phyloP scores from a whole-genome alignment of 2,888 invertebrate genomes.

The Cantharis flavilabris region DNA sequence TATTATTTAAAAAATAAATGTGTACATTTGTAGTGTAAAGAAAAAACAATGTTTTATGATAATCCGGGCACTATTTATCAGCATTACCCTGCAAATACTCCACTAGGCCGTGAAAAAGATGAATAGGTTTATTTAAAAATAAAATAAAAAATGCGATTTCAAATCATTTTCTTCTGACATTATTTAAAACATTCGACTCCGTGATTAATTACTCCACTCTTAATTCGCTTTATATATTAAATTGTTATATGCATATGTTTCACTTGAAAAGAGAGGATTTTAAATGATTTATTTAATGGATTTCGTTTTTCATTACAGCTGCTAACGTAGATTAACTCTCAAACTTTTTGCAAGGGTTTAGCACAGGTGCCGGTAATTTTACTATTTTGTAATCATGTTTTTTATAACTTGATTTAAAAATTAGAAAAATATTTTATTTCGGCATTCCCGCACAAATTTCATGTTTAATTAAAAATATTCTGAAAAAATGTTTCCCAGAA shows the following conservation, averaged over 20 bases:
- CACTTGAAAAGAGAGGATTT: conserved; percentile 35
- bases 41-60: conserved; percentile 10
- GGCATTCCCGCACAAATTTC: background rate
- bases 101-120: conserved; percentile 45
- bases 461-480: background rate
- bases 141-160: conserved; percentile 49
- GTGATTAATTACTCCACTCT: conserved; percentile 42
- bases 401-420: conserved; percentile 6
- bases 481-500: no score
- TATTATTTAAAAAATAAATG: background rate
- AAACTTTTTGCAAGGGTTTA: conserved; percentile 27
- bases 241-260: conserved; percentile 35
- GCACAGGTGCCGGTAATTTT: conserved; percentile 27
- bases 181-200: conserved; percentile 46
- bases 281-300: conserved; percentile 41
- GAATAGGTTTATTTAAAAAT: conserved; percentile 45
- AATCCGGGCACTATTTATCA: conserved; percentile 42
- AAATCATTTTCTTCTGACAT: conserved; percentile 49
- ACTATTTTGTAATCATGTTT: conserved; percentile 15
- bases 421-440: background rate
- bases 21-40: background rate
- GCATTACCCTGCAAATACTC: conserved; percentile 39
- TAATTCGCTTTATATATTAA: conserved; percentile 41
- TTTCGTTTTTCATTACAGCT: conserved; percentile 41
- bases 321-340: conserved; percentile 35